Conservation (phyloP, 37 sponge, comb jelly and placozoan species). For the Axinella damicornis region DNA sequence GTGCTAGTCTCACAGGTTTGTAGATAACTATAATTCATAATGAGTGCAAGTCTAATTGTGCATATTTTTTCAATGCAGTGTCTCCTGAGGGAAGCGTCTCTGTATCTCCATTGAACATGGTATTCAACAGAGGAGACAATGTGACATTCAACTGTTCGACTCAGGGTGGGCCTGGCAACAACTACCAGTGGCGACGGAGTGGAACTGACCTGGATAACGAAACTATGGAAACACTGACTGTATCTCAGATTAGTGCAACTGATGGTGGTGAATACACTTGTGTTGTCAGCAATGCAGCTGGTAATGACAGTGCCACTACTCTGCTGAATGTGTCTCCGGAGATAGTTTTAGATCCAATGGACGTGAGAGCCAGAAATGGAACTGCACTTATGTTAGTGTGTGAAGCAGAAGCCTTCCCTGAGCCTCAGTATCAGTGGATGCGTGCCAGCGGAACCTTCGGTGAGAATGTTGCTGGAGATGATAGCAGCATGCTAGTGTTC, state of each 20-base stretch:
- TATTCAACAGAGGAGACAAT: not conserved
- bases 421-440: slow-evolving; percentile 1
- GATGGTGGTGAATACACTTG: slow-evolving; percentile 14
- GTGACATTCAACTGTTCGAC: not conserved
- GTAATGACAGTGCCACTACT: not conserved
- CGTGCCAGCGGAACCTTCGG: too few species aligned
- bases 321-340: not conserved
- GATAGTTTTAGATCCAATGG: not conserved
- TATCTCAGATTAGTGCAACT: not conserved
- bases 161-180: slow-evolving; percentile 3
- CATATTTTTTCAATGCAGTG: not conserved
- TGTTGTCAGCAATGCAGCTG: slow-evolving; percentile 1
- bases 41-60: not conserved
- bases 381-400: not conserved
- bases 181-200: not conserved
- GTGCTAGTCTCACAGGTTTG: not conserved
- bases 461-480: too few species aligned
- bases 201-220: not conserved
- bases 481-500: too few species aligned
- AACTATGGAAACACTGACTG: not conserved
- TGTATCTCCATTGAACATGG: not conserved
- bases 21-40: too few species aligned
- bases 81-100: slow-evolving; percentile 1
- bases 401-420: slow-evolving; percentile 8
- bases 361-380: not conserved